Evolutionary conservation across 2,888 invertebrate genomes (phyloP), one percentile per base, ranked within the genome.

Genomic region (Patella pellucida): DNA sequence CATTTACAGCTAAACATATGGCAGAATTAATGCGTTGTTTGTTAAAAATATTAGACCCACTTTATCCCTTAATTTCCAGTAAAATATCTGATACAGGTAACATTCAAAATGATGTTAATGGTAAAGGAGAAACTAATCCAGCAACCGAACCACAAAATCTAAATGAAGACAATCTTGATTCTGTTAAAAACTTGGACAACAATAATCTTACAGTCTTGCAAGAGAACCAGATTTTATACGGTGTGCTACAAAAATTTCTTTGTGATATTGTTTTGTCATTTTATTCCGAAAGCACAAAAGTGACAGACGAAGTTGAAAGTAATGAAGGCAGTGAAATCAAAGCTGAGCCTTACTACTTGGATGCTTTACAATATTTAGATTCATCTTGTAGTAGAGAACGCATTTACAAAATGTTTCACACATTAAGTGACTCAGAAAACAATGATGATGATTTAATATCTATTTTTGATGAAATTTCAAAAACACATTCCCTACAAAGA

Each of bases 21-120:
- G 84, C 85, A 69, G 82, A 83, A 52, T 72, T 87, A 5, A 80
- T 88, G 19, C 77, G 87, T 73, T 85, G 87, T 52, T 76, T 87
- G 50, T 74, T 89, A 70, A 89, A 88, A 74, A 84, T 88, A 56
- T 77, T 88, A 68, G 86, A 87, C 62, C 85, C 85, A 15, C 76
- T 87, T 19, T 86, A 83, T 72, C 84, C 85, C 52, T 80, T 82
- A 73, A 73, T 85, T 52, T 78, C 81, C 12, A 41, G 41, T 51
- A 7, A 19, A 19, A 62, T 67, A 52, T 19, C 52, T 52, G 56
- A 69, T 68, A n/a, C n/a, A n/a, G n/a, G n/a, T n/a, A 69, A 71
- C 16, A 52, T 67, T 9, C 16, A 54, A 67, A 52, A 56, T 41
- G 76, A 77, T 56, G 41, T 54, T 51, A 71, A 74, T n/a, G 62